Evolutionary conservation across 1,140 invertebrate species (phyloP).

Genomic region (Bicyclus anynana): DNA sequence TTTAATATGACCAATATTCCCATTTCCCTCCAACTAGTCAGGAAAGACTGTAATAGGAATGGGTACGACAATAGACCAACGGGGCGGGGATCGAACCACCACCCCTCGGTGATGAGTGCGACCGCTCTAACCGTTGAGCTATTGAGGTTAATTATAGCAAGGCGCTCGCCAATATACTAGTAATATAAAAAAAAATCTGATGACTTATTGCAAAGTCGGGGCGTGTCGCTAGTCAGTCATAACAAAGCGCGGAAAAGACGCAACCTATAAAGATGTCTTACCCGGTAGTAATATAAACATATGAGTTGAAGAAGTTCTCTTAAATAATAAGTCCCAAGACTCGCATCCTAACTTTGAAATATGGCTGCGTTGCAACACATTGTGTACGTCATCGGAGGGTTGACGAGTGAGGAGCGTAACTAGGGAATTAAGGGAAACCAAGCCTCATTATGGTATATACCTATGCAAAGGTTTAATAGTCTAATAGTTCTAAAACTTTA

Average conservation of each 20-base stretch:
- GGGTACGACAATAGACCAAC: too few species aligned
- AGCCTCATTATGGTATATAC: neutral
- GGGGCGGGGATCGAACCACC: too few species aligned
- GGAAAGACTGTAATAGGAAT: too few species aligned
- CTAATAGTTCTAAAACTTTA: neutral
- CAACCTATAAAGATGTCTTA: neutral
- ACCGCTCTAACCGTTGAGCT: too few species aligned
- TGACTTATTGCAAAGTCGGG: too few species aligned
- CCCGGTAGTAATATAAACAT: conserved; percentile 2
- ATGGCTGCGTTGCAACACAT: conserved; percentile 14
- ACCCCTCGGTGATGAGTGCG: too few species aligned
- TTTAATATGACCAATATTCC: too few species aligned
- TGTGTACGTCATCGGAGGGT: conserved; percentile 7
- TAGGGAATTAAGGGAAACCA: neutral
- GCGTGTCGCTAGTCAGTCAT: neutral
- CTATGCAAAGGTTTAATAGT: neutral
- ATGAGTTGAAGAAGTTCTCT: neutral
- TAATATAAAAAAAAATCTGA: too few species aligned
- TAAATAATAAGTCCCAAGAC: conserved; percentile 14
- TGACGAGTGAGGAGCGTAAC: conserved; percentile 4
- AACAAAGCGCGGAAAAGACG: neutral
- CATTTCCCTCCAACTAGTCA: too few species aligned
- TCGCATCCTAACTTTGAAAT: conserved; percentile 19
- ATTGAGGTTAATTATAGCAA: too few species aligned
- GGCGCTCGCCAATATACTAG: too few species aligned